Evolutionary conservation across 2,888 invertebrate species (phyloP), one percentile per base, ranked within the genome.

Genomic region (Meandrusa payeni): DNA sequence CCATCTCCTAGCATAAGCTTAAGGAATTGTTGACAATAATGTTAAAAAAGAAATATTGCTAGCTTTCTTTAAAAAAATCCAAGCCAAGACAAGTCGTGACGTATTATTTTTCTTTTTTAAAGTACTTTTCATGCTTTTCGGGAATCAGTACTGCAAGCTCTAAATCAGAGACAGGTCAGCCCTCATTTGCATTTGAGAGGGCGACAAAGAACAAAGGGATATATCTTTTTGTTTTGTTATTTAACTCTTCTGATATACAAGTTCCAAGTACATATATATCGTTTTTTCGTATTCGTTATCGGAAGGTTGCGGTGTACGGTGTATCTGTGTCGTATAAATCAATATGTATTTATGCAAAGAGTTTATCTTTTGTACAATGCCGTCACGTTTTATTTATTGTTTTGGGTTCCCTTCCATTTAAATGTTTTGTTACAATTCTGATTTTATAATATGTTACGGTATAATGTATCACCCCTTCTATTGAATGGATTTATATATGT

Each of bases 121-220:
- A 68, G 63, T 65, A 75, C 64, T 71, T 75, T 74, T 69, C 64
- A 64, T 61, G 63, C 58, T 72, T 74, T 80, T 71, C 56, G 66
- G 65, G 72, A 70, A 77, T 77, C 68, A 48, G 61, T 73, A 76
- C 75, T 74, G 70, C 64, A 64, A 61, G 59, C 64, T 58, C 69
- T 85, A 87, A 85, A 86, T 85, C 85, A 83, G 66, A 47, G 64
- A 44, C 59, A 58, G 62, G 68, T 59, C 65, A 60, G 56, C 50
- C 60, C 59, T 55, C 67, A 85, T 87, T 87, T 86, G 75, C 86
- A 86, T 87, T 76, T 68, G 74, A 75, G 69, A 71, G 69, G 76
- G 81, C 79, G 83, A 83, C 78, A 77, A 81, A 78, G 85, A 82
- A 86, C 85, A 86, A 86, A 82, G 80, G 76, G 54, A 51, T 47